phyloP scores from a whole-genome alignment of 2,888 invertebrate species.

The Stramonita haemastoma region DNA sequence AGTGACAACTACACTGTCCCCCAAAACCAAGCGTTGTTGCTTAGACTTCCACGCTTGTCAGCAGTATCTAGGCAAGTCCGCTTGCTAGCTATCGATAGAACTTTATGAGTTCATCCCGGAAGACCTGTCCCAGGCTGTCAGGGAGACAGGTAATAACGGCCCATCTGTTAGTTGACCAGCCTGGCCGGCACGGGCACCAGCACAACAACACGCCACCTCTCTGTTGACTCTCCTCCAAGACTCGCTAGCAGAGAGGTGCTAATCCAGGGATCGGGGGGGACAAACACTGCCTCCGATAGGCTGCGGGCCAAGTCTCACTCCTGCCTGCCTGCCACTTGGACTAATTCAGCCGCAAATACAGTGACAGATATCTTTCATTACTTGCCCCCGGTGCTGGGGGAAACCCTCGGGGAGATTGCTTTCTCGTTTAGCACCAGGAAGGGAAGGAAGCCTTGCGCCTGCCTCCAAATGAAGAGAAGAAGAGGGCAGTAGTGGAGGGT shows the following conservation, averaged over 20 bases:
- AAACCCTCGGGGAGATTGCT: slow-evolving; percentile 21
- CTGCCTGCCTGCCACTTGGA: slow-evolving; percentile 4
- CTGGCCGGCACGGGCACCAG: background rate
- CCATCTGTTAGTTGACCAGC: slow-evolving; percentile 14
- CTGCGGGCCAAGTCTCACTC: no score
- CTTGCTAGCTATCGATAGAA: no score
- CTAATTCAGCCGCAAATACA: slow-evolving; percentile 36
- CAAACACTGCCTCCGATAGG: slow-evolving; percentile 1
- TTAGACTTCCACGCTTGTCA: no score
- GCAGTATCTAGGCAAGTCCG: no score
- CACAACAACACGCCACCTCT: no score
- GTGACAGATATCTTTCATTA: slow-evolving; percentile 39
- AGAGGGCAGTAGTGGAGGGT: slow-evolving; percentile 11
- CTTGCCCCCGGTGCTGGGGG: background rate
- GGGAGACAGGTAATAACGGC: background rate
- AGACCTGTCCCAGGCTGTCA: background rate
- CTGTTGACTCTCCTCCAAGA: slow-evolving; percentile 27
- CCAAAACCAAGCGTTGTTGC: no score
- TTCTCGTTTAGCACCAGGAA: slow-evolving; percentile 19
- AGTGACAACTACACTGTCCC: no score
- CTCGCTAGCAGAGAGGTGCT: slow-evolving; percentile 23
- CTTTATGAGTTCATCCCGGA: background rate
- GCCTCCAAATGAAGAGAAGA: slow-evolving; percentile 41
- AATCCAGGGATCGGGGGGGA: background rate
- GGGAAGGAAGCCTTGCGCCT: background rate